phyloP scores from a whole-genome alignment of 2,888 invertebrate species.

The Heliconius hortense region DNA sequence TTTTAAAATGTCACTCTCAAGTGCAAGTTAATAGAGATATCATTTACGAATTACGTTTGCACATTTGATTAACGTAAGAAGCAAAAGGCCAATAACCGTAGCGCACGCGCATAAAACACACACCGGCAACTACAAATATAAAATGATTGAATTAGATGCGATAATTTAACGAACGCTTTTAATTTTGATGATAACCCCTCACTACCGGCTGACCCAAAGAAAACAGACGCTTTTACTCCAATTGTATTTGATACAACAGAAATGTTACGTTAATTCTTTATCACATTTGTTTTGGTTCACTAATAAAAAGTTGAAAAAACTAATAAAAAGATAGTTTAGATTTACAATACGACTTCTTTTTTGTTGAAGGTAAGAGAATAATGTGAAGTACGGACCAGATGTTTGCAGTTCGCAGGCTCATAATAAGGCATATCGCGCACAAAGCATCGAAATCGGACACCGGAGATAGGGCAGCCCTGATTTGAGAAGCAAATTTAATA shows the following conservation, averaged over 20 bases:
- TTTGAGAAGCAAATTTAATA: constrained; percentile 62
- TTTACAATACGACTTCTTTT: constrained; percentile 54
- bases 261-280: constrained; percentile 44
- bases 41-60: constrained; percentile 63
- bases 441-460: constrained; percentile 81
- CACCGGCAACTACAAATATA: constrained; percentile 60
- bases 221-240: constrained; percentile 53
- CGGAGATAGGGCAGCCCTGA: constrained; percentile 76
- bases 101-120: constrained; percentile 52
- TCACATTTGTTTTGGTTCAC: constrained; percentile 46
- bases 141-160: constrained; percentile 72
- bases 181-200: constrained; percentile 73
- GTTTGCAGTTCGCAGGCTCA: constrained; percentile 71
- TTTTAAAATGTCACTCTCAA: constrained; percentile 17
- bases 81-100: constrained; percentile 71
- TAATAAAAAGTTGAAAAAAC: constrained; percentile 40
- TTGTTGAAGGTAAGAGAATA: constrained; percentile 66
- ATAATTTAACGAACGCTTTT: constrained; percentile 67
- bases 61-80: constrained; percentile 71
- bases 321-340: constrained; percentile 43
- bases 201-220: constrained; percentile 65
- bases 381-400: constrained; percentile 73
- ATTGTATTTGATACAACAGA: constrained; percentile 50
- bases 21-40: constrained; percentile 40
- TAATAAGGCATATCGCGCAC: constrained; percentile 81